Conservation (phyloP, 2,113 vertebrate genomes). For the Rhinopithecus roxellana region DNA sequence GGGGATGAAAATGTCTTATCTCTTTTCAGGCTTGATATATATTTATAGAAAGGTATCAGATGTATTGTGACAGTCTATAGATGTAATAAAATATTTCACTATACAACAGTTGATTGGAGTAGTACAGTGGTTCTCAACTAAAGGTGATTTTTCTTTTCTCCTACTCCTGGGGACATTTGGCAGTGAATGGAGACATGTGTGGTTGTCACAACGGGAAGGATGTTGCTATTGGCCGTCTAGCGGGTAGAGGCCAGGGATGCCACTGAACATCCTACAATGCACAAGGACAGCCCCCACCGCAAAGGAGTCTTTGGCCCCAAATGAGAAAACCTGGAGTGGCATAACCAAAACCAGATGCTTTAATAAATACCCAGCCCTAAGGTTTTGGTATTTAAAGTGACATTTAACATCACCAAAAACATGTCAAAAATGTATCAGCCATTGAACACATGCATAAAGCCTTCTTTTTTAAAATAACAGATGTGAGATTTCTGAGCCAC, state of each 20-base stretch:
- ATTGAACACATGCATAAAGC: slow-evolving; percentile 46
- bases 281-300: accelerated
- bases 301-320: not conserved
- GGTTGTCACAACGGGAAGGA: not conserved
- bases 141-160: not conserved
- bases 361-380: slow-evolving; percentile 27
- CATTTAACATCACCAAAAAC: slow-evolving; percentile 72
- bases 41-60: slow-evolving; percentile 64
- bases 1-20: slow-evolving; percentile 44
- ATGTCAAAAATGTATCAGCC: slow-evolving; percentile 64
- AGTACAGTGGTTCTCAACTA: not conserved
- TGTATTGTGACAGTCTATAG: slow-evolving; percentile 61
- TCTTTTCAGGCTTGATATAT: slow-evolving; percentile 56
- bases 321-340: not conserved
- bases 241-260: not conserved
- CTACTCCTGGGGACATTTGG: not conserved
- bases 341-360: slow-evolving; percentile 70
- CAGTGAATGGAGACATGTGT: not conserved
- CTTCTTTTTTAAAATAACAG: slow-evolving; percentile 49
- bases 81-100: slow-evolving; percentile 68
- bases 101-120: slow-evolving; percentile 64
- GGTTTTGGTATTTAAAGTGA: slow-evolving; percentile 72
- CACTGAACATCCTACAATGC: accelerated
- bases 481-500: slow-evolving; percentile 35
- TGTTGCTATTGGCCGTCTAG: not conserved